Percentiles rank a stretch among this genome's conserved stretches.
phyloP scores from a whole-genome alignment of 2,797 vertebrate genomes.

The Enteromius viviparus region DNA sequence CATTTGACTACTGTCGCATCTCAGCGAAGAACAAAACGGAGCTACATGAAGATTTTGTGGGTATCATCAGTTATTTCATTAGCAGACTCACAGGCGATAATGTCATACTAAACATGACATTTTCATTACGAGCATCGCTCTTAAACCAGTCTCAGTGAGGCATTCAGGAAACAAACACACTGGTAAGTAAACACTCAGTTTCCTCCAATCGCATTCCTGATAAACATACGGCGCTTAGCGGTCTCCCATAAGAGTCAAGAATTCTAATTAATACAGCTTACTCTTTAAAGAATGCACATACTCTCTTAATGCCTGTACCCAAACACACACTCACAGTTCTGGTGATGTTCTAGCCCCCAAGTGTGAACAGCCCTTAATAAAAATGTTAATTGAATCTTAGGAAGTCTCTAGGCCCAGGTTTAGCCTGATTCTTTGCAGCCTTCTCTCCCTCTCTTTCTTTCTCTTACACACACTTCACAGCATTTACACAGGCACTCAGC shows the following conservation, averaged over 20 bases:
- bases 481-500: slow-evolving; percentile 58
- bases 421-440: slow-evolving; percentile 31
- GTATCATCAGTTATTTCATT: slow-evolving; percentile 26
- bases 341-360: slow-evolving; percentile 29
- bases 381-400: slow-evolving; percentile 77
- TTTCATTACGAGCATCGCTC: slow-evolving; percentile 4
- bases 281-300: slow-evolving; percentile 39
- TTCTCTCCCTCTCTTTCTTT: slow-evolving; percentile 7
- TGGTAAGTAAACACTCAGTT: slow-evolving; percentile 35
- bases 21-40: background rate
- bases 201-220: slow-evolving; percentile 32
- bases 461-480: slow-evolving; percentile 39
- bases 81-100: background rate
- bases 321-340: slow-evolving; percentile 46
- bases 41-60: background rate
- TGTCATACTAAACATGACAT: slow-evolving; percentile 40
- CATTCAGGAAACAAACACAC: slow-evolving; percentile 18
- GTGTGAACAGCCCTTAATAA: slow-evolving; percentile 65
- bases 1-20: background rate
- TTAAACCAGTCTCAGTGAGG: slow-evolving; percentile 26
- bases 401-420: slow-evolving; percentile 69
- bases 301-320: slow-evolving; percentile 25
- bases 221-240: slow-evolving; percentile 42
- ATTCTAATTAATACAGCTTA: slow-evolving; percentile 51
- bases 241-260: slow-evolving; percentile 39